Evolutionary conservation across 2,113 vertebrate species (phyloP), one percentile per base, ranked within the genome.

Genomic region (Tenrec ecaudatus): DNA sequence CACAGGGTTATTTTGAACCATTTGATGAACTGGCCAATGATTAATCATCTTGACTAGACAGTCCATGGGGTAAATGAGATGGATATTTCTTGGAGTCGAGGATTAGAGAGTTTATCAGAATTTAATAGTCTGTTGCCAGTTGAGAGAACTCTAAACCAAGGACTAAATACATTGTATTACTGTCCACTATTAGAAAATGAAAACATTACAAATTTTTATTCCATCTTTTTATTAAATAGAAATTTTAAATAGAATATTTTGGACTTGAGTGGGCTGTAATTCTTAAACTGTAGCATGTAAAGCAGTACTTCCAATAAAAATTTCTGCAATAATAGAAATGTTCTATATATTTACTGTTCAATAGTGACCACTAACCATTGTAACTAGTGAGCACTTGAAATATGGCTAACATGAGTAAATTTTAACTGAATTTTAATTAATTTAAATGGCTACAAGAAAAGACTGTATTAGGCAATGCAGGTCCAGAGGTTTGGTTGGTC

Each of bases 191-290:
- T 82, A 94, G 33, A 89, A 92, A 95, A 93, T 91, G 23, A 79
- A 95, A 95, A 90, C 19, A 57, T 77, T 88, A 92, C 11, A 92
- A 92, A 96, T 92, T 89, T 94, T n/a, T 62, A 43, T 14, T 73
- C 53, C 66, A 95, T 40, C 20, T 88, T 80, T 92, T 96, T 43
- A 95, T 96, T 82, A 90, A 97, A 90, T 93, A 92, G 97, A 96
- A 97, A 96, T 97, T 87, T 97, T 79, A 89, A 91, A 89, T 12
- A 92, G 20, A 64, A 86, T 92, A 62, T 78, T 43, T 62, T 80
- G 25, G 53, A 95, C 90, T 86, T 0, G 2, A 97, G 84, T 91
- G 89, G 81, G 96, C 62, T 82, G 25, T 71, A 89, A 95, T 86
- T 97, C 91, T 80, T 89, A 81, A 87, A 38, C 27, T 85, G 27